phyloP scores from a whole-genome alignment of 2,797 vertebrate genomes.

The Kryptolebias ocellatus region DNA sequence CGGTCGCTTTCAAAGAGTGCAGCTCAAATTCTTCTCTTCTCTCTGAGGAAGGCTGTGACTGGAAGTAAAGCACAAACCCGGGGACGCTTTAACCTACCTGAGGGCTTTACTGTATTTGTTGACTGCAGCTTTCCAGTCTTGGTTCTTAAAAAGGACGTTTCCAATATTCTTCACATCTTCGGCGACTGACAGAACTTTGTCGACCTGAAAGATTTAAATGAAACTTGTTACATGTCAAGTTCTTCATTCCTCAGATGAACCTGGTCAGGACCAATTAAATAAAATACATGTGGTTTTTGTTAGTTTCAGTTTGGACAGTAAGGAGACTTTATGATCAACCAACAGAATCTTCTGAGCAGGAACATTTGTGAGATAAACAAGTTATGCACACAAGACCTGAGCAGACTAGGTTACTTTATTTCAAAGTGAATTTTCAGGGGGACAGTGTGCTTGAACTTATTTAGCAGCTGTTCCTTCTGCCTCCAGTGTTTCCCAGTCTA shows the following conservation, averaged over 20 bases:
- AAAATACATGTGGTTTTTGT: background rate
- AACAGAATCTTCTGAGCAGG: no score
- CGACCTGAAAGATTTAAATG: constrained; percentile 78
- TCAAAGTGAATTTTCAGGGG: background rate
- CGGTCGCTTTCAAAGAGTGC: background rate
- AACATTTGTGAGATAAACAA: no score
- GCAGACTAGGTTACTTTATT: background rate
- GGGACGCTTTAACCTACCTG: constrained; percentile 78
- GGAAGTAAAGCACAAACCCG: background rate
- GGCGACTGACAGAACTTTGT: constrained; percentile 88
- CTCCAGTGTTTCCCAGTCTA: background rate
- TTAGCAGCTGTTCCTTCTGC: background rate
- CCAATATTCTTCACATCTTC: constrained; percentile 95
- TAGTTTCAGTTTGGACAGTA: no score
- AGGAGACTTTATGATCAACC: no score
- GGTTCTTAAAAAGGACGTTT: constrained; percentile 93
- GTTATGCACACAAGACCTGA: background rate
- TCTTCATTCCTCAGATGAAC: background rate
- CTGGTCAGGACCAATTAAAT: background rate
- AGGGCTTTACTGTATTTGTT: constrained; percentile 95
- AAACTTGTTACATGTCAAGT: background rate
- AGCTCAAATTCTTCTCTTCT: background rate
- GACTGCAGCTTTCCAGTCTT: constrained; percentile 91
- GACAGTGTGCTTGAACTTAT: background rate
- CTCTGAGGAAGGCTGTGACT: background rate